phyloP scores from a whole-genome alignment of 2,888 invertebrate genomes.

The Darwinula stevensoni region DNA sequence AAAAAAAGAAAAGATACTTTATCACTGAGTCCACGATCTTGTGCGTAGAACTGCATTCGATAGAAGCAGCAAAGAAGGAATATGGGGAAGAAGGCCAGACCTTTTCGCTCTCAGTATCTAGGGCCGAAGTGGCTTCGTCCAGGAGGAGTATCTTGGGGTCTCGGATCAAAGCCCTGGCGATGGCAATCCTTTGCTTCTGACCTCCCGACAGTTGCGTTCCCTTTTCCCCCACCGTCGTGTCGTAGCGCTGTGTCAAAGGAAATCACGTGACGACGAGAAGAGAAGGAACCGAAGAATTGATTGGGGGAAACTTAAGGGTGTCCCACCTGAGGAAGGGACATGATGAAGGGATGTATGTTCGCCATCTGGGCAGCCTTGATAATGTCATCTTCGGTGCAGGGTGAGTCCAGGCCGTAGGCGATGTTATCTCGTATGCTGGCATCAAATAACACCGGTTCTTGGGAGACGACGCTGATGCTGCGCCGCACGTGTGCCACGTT shows the following conservation, averaged over 20 bases:
- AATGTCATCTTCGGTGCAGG: conserved; percentile 43
- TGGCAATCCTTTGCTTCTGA: conserved; percentile 14
- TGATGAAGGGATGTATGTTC: conserved; percentile 58
- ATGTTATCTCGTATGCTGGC: conserved; percentile 67
- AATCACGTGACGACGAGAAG: no score
- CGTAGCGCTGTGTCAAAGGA: conserved; percentile 17
- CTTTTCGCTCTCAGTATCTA: conserved; percentile 44
- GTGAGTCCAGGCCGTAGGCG: conserved; percentile 51
- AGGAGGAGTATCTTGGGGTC: conserved; percentile 11
- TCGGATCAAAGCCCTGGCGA: conserved; percentile 11
- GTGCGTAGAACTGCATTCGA: no score
- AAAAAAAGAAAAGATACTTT: no score
- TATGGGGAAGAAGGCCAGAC: conserved; percentile 14
- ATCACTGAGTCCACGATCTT: no score
- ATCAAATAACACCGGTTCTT: conserved; percentile 72
- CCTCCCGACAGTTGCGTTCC: conserved; percentile 19
- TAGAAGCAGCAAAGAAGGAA: no score
- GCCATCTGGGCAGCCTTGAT: conserved; percentile 47
- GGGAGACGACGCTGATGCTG: conserved; percentile 64
- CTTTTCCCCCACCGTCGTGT: conserved; percentile 13
- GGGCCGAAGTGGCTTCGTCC: conserved; percentile 20
- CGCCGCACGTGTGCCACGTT: conserved; percentile 34
- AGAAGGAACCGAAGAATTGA: no score
- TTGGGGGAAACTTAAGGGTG: no score
- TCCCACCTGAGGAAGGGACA: conserved; percentile 31